phyloP scores from a whole-genome alignment of 2,113 vertebrate species.

The Perca schrenkii region DNA sequence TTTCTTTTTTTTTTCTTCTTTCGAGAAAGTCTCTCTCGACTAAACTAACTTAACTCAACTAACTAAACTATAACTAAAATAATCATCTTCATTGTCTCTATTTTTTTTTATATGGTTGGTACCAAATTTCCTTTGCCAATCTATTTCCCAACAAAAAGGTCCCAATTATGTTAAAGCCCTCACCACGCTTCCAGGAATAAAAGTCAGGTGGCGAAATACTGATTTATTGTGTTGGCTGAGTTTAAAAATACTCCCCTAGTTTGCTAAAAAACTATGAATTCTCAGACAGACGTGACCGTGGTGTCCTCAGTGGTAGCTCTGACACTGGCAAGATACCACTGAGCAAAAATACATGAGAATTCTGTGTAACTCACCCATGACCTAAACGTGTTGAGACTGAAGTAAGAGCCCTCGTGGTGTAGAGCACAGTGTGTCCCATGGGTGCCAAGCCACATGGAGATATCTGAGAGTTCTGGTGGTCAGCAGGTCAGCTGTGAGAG shows the following conservation, averaged over 20 bases:
- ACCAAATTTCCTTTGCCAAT: background rate
- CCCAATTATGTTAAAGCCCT: background rate
- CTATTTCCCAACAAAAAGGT: background rate
- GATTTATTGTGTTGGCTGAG: background rate
- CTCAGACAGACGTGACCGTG: background rate
- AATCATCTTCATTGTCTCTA: background rate
- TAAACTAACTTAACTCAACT: too few species aligned
- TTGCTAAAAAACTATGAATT: background rate
- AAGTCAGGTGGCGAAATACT: background rate
- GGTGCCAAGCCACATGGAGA: slow-evolving; percentile 9
- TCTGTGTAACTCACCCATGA: slow-evolving; percentile 13
- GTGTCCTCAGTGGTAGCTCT: too few species aligned
- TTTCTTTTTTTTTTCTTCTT: background rate
- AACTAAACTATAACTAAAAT: background rate
- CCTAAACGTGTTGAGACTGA: slow-evolving; percentile 12
- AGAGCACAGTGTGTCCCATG: slow-evolving; percentile 1
- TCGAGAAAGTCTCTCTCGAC: background rate
- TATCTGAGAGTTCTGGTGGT: slow-evolving; percentile 42
- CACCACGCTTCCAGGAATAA: background rate
- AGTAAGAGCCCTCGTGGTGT: slow-evolving; percentile 18
- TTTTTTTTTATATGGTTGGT: background rate
- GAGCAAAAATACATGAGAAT: background rate
- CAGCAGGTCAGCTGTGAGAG: slow-evolving; percentile 48
- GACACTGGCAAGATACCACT: background rate
- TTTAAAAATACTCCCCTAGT: background rate